Evolutionary conservation across 2,888 invertebrate species (phyloP), one percentile per base, ranked within the genome.

Genomic region (Deladenus siricidicola): DNA sequence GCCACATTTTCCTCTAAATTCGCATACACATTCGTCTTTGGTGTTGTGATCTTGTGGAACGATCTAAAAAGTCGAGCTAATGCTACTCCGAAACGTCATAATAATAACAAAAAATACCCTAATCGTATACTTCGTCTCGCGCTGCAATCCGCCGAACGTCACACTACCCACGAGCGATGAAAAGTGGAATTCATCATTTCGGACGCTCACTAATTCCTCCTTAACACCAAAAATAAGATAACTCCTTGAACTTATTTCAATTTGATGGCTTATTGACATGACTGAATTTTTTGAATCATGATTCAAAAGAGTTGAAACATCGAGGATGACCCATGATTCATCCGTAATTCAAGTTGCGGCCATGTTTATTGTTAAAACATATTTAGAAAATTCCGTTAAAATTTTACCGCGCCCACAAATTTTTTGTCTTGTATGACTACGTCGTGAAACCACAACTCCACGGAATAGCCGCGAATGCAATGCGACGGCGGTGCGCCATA

Each of bases 401-500:
- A n/a, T n/a, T n/a, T 30, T 21, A 53, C 53, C 39, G 24, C 30
- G 19, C 19, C 39, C 21, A 53, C 53, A 34, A 8, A 30, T 19
- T 53, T 39, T n/a, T n/a, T 19, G 21, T n/a, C 30, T 14, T 34
- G 8, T n/a, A 21, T 3, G 1, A 53, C 23, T 8, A 39, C 53
- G 24, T 53, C 42, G 10, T 53, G 49, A 4, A 60, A 21, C 39
- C 48, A 57, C 10, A 60, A n/a, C 30, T 47, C 55, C 24, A 60
- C 43, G 24, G 19, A 17, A 17, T 60, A 60, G 19, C n/a, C 19
- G 30, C 30, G 21, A n/a, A 60, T 60, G 55, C 60, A 60, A 47
- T 57, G 50, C 6, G 60, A 60, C 30, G 60, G 60, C 14, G 56
- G 58, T 2, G 60, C 60, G 26, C 21, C 60, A 30, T 43, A 60